Percentiles rank a stretch among this genome's conserved stretches.
These are phyloP conservation scores for Meliscaeva auricollis DNA, from an alignment of 2,888 invertebrate species.

Conservation along the genomic window DNA sequence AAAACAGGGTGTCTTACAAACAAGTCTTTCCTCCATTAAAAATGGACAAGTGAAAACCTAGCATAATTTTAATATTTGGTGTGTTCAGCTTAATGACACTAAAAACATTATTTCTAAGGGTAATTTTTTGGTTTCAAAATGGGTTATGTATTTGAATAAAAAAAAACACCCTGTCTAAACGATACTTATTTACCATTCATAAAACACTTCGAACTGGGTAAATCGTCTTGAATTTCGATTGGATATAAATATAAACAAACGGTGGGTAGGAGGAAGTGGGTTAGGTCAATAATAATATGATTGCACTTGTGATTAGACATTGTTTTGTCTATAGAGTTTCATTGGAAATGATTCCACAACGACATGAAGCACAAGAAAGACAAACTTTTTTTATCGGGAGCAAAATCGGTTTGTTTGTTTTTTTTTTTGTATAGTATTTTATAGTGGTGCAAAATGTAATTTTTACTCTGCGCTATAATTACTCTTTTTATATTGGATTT, in stretches of 20 bases:
- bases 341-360: neutral
- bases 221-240: slow-evolving; percentile 4
- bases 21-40: too few species aligned
- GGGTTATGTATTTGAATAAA: too few species aligned
- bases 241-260: neutral
- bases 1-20: too few species aligned
- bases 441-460: neutral
- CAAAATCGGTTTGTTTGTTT: slow-evolving; percentile 6
- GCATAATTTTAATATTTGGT: too few species aligned
- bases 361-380: neutral
- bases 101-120: too few species aligned
- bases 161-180: slow-evolving; percentile 6
- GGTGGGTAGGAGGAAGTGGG: neutral
- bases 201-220: neutral
- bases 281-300: slow-evolving; percentile 13
- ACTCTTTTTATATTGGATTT: neutral
- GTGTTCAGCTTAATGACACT: too few species aligned
- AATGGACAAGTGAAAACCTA: too few species aligned
- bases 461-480: neutral
- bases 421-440: too few species aligned
- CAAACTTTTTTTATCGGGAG: neutral
- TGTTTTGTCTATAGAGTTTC: neutral
- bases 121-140: too few species aligned
- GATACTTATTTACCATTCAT: slow-evolving; percentile 4
- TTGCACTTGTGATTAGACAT: neutral